Conservation (phyloP, 2,113 vertebrate genomes). For the Gadus chalcogrammus region DNA sequence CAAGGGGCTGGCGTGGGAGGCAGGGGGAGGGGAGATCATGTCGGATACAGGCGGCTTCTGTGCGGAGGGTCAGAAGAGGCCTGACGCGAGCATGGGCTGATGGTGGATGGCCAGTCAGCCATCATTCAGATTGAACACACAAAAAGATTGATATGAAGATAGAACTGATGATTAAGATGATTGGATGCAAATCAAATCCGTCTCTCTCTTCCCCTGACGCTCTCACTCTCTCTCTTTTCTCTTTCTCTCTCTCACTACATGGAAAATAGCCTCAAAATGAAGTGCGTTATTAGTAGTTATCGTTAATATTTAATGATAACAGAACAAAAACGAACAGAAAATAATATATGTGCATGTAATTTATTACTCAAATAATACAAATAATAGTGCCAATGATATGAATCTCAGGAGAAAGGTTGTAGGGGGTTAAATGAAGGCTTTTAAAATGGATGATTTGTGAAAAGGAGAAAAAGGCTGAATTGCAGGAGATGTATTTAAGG, state of each 20-base stretch:
- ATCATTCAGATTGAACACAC: too few relatives aligned
- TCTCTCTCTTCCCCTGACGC: not conserved
- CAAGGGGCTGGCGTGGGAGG: too few relatives aligned
- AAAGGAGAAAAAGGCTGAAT: constrained; percentile 54
- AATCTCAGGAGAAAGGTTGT: not conserved
- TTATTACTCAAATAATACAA: too few relatives aligned
- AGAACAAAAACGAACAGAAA: constrained; percentile 36
- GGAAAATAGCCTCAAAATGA: constrained; percentile 29
- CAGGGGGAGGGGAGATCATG: too few relatives aligned
- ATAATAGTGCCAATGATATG: not conserved
- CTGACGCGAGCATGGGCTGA: too few relatives aligned
- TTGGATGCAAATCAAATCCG: not conserved
- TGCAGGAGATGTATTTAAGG: constrained; percentile 57
- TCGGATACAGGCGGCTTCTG: too few relatives aligned
- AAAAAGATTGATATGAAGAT: too few relatives aligned
- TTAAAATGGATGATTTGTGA: constrained; percentile 43
- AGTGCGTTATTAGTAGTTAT: not conserved
- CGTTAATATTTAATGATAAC: too few relatives aligned
- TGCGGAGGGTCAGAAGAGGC: too few relatives aligned
- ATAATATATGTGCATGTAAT: constrained; percentile 6
- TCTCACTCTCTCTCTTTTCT: not conserved
- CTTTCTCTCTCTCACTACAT: not conserved
- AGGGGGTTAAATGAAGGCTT: not conserved
- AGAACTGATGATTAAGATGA: not conserved
- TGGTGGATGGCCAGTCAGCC: too few relatives aligned